Percentiles rank a stretch among this genome's conserved stretches.
These are phyloP conservation scores for Tipula confusa DNA, from an alignment of 2,888 invertebrate genomes.

Conservation along the genomic window DNA sequence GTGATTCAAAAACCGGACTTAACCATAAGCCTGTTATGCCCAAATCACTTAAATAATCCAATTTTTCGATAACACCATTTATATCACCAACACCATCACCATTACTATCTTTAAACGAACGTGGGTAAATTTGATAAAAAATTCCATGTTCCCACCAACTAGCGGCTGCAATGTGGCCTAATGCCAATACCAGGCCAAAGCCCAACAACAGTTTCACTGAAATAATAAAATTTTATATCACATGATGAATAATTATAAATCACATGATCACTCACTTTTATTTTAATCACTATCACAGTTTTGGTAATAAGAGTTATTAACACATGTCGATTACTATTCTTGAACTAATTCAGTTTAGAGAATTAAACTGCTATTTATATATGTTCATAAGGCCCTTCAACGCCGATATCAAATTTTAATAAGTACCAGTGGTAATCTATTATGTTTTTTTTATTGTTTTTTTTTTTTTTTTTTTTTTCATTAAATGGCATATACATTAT, in stretches of 20 bases:
- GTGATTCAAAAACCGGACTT: conserved; percentile 60
- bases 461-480: too few relatives aligned
- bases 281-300: background rate
- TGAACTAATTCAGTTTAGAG: background rate
- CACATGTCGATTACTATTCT: background rate
- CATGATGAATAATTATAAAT: background rate
- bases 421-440: too few relatives aligned
- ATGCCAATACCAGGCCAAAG: background rate
- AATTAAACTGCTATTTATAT: background rate
- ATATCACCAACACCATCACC: conserved; percentile 67
- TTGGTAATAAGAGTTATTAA: background rate
- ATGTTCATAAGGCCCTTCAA: background rate
- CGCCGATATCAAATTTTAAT: too few relatives aligned
- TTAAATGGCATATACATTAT: too few relatives aligned
- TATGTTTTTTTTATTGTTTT: too few relatives aligned
- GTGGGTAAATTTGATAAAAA: conserved; percentile 75
- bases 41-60: conserved; percentile 54
- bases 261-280: background rate
- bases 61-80: conserved; percentile 54
- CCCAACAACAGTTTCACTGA: background rate
- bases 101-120: conserved; percentile 73
- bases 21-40: conserved; percentile 59
- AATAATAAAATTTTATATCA: conserved; percentile 34
- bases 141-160: conserved; percentile 47
- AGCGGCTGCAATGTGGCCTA: background rate